phyloP scores from a whole-genome alignment of 2,888 invertebrate genomes.

The Arenicola marina region DNA sequence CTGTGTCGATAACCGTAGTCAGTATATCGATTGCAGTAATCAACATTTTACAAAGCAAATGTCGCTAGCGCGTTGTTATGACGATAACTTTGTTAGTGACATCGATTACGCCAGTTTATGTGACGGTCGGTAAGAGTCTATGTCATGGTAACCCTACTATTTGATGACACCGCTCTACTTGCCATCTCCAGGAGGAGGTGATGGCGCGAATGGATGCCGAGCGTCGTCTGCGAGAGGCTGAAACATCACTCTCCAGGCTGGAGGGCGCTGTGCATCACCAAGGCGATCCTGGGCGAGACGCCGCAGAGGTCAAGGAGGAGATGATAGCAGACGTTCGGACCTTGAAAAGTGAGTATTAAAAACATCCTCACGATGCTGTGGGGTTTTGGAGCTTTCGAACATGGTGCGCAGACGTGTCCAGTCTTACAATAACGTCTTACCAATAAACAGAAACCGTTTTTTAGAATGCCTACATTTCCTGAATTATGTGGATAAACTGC shows the following conservation, averaged over 20 bases:
- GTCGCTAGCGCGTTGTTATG: no score
- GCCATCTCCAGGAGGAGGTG: slow-evolving; percentile 63
- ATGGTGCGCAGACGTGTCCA: no score
- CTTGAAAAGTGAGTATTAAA: slow-evolving; percentile 55
- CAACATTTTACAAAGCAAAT: no score
- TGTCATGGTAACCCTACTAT: slow-evolving; percentile 7
- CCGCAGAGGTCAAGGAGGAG: slow-evolving; percentile 44
- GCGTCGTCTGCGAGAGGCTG: slow-evolving; percentile 53
- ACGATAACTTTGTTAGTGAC: no score
- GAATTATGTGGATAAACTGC: no score
- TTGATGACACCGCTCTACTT: no score
- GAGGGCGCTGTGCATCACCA: slow-evolving; percentile 59
- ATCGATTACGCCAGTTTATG: no score
- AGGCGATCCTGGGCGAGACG: slow-evolving; percentile 45
- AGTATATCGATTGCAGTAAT: no score
- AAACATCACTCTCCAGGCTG: slow-evolving; percentile 58
- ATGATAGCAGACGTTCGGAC: slow-evolving; percentile 63
- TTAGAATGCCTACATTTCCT: slow-evolving; percentile 7
- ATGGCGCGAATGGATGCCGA: slow-evolving; percentile 62
- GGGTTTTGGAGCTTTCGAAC: no score
- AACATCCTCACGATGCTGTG: no score
- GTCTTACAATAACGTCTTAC: no score
- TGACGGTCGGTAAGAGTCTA: neutral
- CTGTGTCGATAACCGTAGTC: no score
- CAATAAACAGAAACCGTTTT: neutral